Percentiles rank a stretch among this genome's conserved stretches.
Conservation (phyloP, 92 coral and sea anemone genomes). For the Epizoanthus scotinus region DNA sequence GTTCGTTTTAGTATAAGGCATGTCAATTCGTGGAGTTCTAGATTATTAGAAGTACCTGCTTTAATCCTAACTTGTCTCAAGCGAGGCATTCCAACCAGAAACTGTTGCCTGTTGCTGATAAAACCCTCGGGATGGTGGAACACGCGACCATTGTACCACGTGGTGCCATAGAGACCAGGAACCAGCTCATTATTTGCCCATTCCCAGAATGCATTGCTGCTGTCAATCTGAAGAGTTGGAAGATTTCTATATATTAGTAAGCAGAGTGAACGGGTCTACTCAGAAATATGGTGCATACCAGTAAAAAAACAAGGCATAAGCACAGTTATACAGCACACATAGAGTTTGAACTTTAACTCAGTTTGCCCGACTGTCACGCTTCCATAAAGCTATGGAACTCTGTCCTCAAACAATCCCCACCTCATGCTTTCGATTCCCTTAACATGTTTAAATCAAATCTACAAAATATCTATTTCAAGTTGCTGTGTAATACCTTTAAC, state of each 20-base stretch:
- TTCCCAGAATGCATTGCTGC: conserved; percentile 67
- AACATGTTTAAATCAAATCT: no score
- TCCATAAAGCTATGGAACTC: no score
- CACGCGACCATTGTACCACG: conserved; percentile 73
- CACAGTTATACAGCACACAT: neutral
- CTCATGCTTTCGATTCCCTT: no score
- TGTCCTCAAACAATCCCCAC: no score
- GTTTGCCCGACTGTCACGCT: no score
- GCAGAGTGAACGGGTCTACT: neutral
- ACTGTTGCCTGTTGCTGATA: conserved; percentile 71
- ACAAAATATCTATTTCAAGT: no score
- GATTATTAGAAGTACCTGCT: conserved; percentile 52
- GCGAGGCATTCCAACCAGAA: conserved; percentile 97
- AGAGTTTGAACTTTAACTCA: no score
- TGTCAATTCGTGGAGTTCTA: neutral
- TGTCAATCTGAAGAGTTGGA: conserved; percentile 55
- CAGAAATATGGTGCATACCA: neutral
- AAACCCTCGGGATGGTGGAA: conserved; percentile 75
- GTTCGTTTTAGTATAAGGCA: neutral
- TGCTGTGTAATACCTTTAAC: no score
- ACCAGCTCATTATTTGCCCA: conserved; percentile 78
- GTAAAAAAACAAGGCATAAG: neutral
- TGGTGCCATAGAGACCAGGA: conserved; percentile 80
- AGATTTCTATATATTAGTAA: neutral
- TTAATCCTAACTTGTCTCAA: conserved; percentile 81